Conservation (phyloP, 35 echinoderm and acorn worm species). For the Amphiura filiformis region DNA sequence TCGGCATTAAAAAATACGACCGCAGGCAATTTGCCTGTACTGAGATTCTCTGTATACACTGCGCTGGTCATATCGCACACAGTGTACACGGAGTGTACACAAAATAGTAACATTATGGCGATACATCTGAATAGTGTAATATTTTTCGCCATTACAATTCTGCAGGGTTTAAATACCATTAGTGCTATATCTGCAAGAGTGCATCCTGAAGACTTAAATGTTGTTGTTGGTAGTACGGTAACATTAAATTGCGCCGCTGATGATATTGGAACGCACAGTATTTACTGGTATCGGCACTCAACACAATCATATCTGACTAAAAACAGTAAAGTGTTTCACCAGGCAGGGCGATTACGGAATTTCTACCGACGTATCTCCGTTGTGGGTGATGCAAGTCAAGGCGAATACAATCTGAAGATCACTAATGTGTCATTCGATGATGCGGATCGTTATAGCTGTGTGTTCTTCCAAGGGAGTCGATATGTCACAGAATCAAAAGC, state of each 20-base stretch:
- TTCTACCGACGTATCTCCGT: slow-evolving; percentile 1
- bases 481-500: slow-evolving; percentile 13
- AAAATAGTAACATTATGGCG: background rate
- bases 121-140: background rate
- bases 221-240: background rate
- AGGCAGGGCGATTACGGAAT: background rate
- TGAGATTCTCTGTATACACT: too few species aligned
- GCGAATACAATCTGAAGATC: slow-evolving; percentile 16
- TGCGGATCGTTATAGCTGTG: slow-evolving; percentile 30
- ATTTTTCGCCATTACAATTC: background rate
- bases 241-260: background rate
- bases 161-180: background rate
- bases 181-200: background rate
- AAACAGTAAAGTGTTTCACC: slow-evolving; percentile 11
- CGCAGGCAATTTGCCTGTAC: too few species aligned
- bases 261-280: background rate
- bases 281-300: slow-evolving; percentile 26
- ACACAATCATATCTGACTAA: slow-evolving; percentile 4
- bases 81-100: too few species aligned
- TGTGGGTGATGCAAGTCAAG: background rate
- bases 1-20: too few species aligned
- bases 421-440: background rate
- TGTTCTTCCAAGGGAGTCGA: slow-evolving; percentile 4
- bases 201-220: background rate
- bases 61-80: too few species aligned